Conservation (phyloP, 2,888 invertebrate genomes). For the Rosalia funebris region DNA sequence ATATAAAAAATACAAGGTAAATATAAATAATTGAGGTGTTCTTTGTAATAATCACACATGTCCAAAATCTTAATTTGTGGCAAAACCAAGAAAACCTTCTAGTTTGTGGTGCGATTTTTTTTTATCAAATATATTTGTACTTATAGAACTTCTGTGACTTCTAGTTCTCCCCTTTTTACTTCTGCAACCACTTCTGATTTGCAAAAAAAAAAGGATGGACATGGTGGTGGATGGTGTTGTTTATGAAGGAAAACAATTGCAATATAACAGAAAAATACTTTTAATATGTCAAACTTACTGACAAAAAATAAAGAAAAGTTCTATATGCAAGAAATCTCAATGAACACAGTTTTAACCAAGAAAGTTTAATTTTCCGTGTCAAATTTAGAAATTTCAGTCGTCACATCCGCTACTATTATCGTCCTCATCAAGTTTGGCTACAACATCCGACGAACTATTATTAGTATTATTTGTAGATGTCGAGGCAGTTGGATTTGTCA, state of each 20-base stretch:
- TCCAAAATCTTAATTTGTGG: not conserved
- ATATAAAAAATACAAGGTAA: too few species aligned
- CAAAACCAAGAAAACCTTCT: not conserved
- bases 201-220: not conserved
- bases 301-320: not conserved
- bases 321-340: not conserved
- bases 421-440: slow-evolving; percentile 2
- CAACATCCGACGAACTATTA: slow-evolving; percentile 1
- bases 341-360: not conserved
- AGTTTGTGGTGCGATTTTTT: not conserved
- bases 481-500: slow-evolving; percentile 4
- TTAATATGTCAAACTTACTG: not conserved
- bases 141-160: not conserved
- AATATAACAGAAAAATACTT: not conserved
- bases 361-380: slow-evolving; percentile 1
- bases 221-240: too few species aligned
- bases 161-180: not conserved
- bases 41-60: not conserved
- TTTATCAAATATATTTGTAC: not conserved
- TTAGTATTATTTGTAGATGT: not conserved
- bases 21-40: not conserved
- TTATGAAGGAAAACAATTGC: not conserved
- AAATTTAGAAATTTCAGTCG: slow-evolving; percentile 1
- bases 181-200: not conserved
- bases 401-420: slow-evolving; percentile 3